Evolutionary conservation across 2,797 vertebrate genomes (phyloP).

Genomic region (Trachops cirrhosus): DNA sequence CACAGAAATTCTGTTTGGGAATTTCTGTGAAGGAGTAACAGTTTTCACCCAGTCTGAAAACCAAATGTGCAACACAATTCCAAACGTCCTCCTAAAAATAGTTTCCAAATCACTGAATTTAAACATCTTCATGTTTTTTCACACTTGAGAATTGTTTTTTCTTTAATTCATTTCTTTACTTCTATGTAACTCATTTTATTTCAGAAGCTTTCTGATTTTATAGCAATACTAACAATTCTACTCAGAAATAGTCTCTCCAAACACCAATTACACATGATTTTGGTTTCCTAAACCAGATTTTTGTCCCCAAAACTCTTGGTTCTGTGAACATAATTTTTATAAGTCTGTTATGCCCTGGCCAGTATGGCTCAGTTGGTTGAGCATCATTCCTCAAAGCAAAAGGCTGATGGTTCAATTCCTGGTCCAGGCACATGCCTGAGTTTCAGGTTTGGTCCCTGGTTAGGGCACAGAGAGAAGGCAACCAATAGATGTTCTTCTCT

Average conservation of each 20-base stretch:
- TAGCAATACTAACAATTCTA: conserved; percentile 21
- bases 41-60: not conserved
- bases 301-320: not conserved
- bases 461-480: not conserved
- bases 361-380: not conserved
- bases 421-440: no score
- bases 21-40: not conserved
- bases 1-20: not conserved
- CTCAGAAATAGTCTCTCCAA: not conserved
- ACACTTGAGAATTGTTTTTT: not conserved
- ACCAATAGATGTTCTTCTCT: not conserved
- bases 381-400: not conserved
- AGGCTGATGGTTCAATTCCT: no score
- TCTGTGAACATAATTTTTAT: not conserved
- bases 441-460: no score
- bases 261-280: not conserved
- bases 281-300: not conserved
- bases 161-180: not conserved
- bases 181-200: not conserved
- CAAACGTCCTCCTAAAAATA: not conserved
- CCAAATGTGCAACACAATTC: not conserved
- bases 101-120: not conserved
- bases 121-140: not conserved
- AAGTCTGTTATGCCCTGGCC: not conserved
- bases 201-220: not conserved